Evolutionary conservation across 2,797 vertebrate species (phyloP), one percentile per base, ranked within the genome.

Genomic region (Coilia nasus): DNA sequence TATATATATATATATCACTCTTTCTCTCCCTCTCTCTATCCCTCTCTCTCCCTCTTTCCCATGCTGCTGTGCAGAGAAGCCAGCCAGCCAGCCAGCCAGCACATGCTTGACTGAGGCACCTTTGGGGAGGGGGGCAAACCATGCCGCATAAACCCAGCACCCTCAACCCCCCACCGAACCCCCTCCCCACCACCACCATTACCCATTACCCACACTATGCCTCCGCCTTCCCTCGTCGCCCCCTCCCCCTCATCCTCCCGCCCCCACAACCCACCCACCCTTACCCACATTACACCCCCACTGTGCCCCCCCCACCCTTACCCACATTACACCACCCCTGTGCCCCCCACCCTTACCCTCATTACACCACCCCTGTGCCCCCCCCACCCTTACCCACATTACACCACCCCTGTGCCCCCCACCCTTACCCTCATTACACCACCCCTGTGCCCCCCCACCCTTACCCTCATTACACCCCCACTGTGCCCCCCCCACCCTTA

Each of bases 141-240:
- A 78, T 78, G 71, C 35, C 71, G 14, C 35, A 44, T 78, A 78
- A 78, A 78, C 71, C 35, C 35, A 21, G 71, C 31, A 21, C 89
- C 90, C 91, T 92, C 91, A 90, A 92, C 89, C 91, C 93, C 92
- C 91, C 92, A 91, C 91, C 91, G 91, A 88, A 81, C 89, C 86
- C 82, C 88, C 90, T 88, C 90, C 10, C 7, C 56, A 14, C 60
- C 9, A 2, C 64, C 60, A 59, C n/a, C 59, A 19, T 6, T n/a
- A 21, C 59, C 15, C 17, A 60, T 21, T 1, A 54, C 50, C 9
- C 50, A 54, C 50, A 54, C 50, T 10, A 9, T 14, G 14, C 3
- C 54, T 23, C 60, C 62, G 28, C 62, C 14, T n/a, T n/a, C n/a
- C n/a, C n/a, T n/a, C n/a, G n/a, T 41, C 35, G 35, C 35, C 2